Conservation (phyloP, 2,113 vertebrate species). For the Scytalopus superciliaris region DNA sequence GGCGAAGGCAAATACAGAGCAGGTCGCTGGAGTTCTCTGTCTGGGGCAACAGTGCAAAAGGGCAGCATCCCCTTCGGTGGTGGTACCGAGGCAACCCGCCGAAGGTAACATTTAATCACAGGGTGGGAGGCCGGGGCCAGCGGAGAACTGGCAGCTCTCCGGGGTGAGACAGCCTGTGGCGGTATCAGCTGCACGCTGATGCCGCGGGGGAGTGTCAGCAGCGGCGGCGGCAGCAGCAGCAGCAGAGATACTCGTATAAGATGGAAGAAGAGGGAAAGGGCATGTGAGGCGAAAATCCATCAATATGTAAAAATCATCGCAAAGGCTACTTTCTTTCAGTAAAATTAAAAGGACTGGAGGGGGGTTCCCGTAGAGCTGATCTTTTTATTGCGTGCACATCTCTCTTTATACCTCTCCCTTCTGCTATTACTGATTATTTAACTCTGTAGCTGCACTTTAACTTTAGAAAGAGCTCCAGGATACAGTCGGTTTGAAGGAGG, state of each 20-base stretch:
- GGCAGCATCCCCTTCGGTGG: not conserved
- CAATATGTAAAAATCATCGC: not conserved
- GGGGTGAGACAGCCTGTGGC: not conserved
- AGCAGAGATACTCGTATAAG: not conserved
- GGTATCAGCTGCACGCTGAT: not conserved
- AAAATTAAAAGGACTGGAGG: constrained; percentile 23
- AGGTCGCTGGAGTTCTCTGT: not conserved
- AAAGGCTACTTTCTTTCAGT: constrained; percentile 18
- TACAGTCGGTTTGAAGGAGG: not conserved
- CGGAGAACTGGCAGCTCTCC: not conserved
- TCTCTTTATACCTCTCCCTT: constrained; percentile 11
- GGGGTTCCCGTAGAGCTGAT: not conserved
- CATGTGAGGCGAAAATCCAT: not conserved
- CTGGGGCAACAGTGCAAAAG: not conserved
- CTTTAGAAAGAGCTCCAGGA: constrained; percentile 27
- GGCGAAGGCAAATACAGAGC: not conserved
- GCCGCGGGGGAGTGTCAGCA: not conserved
- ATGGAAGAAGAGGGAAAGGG: constrained; percentile 15
- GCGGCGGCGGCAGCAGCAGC: not conserved
- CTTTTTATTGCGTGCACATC: not conserved
- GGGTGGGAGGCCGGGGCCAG: not conserved
- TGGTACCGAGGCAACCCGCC: not conserved
- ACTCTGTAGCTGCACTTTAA: constrained; percentile 35
- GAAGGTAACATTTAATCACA: not conserved
- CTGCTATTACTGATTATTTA: constrained; percentile 44